Evolutionary conservation across 1,140 invertebrate genomes (phyloP).

Genomic region (Pseudomyrmex concolor): DNA sequence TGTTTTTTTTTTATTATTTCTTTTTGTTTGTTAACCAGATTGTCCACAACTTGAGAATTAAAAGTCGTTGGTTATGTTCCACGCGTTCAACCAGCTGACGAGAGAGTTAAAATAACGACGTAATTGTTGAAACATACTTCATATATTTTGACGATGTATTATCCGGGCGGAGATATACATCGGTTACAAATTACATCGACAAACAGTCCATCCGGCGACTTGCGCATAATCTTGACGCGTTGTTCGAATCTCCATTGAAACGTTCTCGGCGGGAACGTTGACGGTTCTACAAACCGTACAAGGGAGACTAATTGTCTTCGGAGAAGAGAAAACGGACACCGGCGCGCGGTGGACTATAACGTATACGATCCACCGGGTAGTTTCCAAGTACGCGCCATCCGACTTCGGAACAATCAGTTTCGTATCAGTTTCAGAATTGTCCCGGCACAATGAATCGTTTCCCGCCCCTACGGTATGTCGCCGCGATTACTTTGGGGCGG

Average conservation of each 20-base stretch:
- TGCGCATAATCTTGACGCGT: not conserved
- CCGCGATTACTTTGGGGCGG: conserved; percentile 62
- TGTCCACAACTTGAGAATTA: too few species aligned
- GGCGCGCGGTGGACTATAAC: not conserved
- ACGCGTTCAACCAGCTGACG: too few species aligned
- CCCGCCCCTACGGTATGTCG: conserved; percentile 38
- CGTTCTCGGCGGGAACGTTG: not conserved
- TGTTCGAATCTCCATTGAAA: conserved; percentile 10
- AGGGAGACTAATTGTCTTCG: conserved; percentile 74
- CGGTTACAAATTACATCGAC: too few species aligned
- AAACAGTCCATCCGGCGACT: not conserved
- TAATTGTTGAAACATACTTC: too few species aligned
- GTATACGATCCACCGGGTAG: conserved; percentile 24
- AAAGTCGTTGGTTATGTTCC: too few species aligned
- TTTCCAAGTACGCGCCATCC: conserved; percentile 63
- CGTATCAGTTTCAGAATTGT: conserved; percentile 67
- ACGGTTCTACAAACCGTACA: conserved; percentile 14
- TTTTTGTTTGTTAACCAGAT: too few species aligned
- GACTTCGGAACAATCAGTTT: conserved; percentile 68
- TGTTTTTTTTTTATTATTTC: too few species aligned
- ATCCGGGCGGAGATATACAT: too few species aligned
- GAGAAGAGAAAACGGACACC: conserved; percentile 58
- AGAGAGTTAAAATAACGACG: too few species aligned
- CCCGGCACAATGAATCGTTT: conserved; percentile 62
- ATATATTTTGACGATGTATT: too few species aligned